phyloP scores from a whole-genome alignment of 53 echinoderm and acorn worm species.

The Luidia sarsii region DNA sequence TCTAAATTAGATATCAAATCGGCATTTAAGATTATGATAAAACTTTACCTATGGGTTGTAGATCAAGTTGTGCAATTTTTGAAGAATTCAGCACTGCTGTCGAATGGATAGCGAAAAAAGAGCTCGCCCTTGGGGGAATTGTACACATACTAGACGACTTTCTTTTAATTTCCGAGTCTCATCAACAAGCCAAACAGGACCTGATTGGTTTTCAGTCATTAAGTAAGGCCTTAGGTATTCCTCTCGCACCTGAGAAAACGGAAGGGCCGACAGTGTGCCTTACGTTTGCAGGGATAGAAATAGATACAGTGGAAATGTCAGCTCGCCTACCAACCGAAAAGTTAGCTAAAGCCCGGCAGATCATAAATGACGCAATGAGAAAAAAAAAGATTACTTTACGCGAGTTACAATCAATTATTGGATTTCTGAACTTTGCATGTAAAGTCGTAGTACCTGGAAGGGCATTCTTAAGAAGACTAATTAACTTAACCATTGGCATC shows the following conservation, averaged over 20 bases:
- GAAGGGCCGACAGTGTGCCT: constrained; percentile 5
- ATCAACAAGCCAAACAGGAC: neutral
- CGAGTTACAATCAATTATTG: constrained; percentile 2
- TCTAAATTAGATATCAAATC: constrained; percentile 31
- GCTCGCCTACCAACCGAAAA: neutral
- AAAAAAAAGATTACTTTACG: neutral
- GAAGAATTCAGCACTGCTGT: constrained; percentile 36
- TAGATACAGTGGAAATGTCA: neutral
- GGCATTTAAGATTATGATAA: constrained; percentile 16
- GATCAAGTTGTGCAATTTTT: constrained; percentile 13
- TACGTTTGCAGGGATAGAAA: neutral
- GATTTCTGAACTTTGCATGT: constrained; percentile 7
- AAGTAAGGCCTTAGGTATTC: constrained; percentile 11
- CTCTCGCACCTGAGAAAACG: constrained; percentile 14
- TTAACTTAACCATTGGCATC: constrained; percentile 8
- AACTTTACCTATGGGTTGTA: constrained; percentile 11
- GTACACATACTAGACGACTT: constrained; percentile 14
- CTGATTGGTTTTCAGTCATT: neutral
- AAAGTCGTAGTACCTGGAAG: constrained; percentile 4
- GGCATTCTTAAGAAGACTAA: neutral
- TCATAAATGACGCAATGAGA: neutral
- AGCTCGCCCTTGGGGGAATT: neutral
- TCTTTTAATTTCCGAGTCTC: neutral
- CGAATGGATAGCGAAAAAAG: constrained; percentile 1
- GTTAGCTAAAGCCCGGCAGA: neutral